Base-by-base conservation (phyloP, 2,888 invertebrate species). In the Acronicta psi region DNA sequence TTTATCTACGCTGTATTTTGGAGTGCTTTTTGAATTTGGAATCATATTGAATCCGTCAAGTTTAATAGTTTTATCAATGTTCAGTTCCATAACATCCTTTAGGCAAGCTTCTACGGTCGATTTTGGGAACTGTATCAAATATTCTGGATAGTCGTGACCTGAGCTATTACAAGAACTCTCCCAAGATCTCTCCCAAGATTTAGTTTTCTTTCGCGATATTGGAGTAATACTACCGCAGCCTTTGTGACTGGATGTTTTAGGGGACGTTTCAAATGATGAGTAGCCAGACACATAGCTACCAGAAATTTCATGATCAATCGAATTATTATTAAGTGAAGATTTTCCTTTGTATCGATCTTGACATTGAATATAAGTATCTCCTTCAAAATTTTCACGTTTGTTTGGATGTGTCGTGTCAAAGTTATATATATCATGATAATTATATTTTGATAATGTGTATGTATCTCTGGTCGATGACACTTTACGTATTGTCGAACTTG, bases 161-260 rank as follows among this genome's bases (percentile, higher is more conserved):
- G 70, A 76, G 17, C 69, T 74, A 37, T 77, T 63, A 52, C 63
- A 71, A 17, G 67, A 79, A 55, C 66, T 71, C 55, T 67, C 52
- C 40, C 23, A 53, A 6, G 60, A 69, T 43, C 66, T 71, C 55
- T 67, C 52, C 40, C 23, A 53, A 6, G 60, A 69, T 43, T 59
- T 67, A 6, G 52, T 55, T 44, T 51, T 57, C n/a, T 37, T 40
- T 16, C 18, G 23, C 13, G 42, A 52, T 14, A 54, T 25, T n/a
- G 41, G 46, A 9, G 45, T 41, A 0, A 50, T 34, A 16, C 49
- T 61, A 9, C 50, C 36, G 41, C 50, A 68, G 0, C 62, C 59
- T 41, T 59, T 69, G 17, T 45, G 49, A 11, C 36, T 49, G 14
- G 63, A 59, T 41, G 46, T 23, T 38, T 60, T 57, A 23, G 56